phyloP scores from a whole-genome alignment of 2,113 vertebrate species.

The Hiodon tergisus region DNA sequence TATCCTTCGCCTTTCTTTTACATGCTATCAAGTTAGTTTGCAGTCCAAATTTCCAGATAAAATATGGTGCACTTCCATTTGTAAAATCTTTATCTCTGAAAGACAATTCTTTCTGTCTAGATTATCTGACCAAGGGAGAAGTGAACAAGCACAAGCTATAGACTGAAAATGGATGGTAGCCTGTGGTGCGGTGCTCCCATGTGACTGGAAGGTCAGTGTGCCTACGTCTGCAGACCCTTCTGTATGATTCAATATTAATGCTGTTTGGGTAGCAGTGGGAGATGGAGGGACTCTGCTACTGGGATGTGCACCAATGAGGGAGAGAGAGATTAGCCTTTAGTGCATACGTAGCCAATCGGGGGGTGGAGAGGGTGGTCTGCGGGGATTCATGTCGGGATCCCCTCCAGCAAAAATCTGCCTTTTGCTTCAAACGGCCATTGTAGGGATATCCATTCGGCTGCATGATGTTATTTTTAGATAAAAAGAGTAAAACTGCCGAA shows the following conservation, averaged over 20 bases:
- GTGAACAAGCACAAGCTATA: slow-evolving; percentile 50
- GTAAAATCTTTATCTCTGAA: slow-evolving; percentile 54
- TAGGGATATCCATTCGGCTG: slow-evolving; percentile 61
- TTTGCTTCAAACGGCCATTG: slow-evolving; percentile 67
- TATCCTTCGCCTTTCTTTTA: slow-evolving; percentile 42
- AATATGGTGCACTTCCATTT: slow-evolving; percentile 67
- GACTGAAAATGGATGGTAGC: slow-evolving; percentile 22
- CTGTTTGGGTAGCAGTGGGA: slow-evolving; percentile 66
- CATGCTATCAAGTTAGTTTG: slow-evolving; percentile 40
- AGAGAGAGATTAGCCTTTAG: slow-evolving; percentile 61
- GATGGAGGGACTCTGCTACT: slow-evolving; percentile 59
- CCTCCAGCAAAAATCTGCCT: slow-evolving; percentile 67
- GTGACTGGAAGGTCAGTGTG: slow-evolving; percentile 25
- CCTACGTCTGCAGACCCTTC: slow-evolving; percentile 58
- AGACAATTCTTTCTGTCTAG: slow-evolving; percentile 65
- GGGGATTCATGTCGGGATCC: slow-evolving; percentile 63
- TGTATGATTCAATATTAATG: slow-evolving; percentile 79
- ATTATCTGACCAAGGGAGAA: slow-evolving; percentile 2
- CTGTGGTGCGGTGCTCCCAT: slow-evolving; percentile 48
- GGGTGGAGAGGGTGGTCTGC: slow-evolving; percentile 48
- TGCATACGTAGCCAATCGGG: slow-evolving; percentile 55
- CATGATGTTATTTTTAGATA: slow-evolving; percentile 67
- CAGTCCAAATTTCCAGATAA: slow-evolving; percentile 51
- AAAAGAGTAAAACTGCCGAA: slow-evolving; percentile 17
- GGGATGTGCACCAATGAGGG: slow-evolving; percentile 52